Conservation (phyloP, 2,888 invertebrate genomes). For the Matsumyia berberina region DNA sequence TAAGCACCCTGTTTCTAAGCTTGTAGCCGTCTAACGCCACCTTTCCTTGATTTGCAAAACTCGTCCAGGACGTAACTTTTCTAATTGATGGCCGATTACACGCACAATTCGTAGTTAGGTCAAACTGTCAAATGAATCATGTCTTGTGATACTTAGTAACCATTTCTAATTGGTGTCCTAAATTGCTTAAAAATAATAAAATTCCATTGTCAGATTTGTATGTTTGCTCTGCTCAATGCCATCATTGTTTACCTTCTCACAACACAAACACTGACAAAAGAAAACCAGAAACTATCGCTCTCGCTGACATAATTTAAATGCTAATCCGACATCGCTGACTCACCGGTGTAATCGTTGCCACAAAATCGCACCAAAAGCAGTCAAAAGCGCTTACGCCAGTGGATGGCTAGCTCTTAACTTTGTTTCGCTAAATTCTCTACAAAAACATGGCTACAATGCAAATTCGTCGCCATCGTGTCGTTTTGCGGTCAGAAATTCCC, state of each 20-base stretch:
- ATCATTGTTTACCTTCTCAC: not conserved
- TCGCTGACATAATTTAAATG: slow-evolving; percentile 45
- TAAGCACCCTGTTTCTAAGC: too few relatives aligned
- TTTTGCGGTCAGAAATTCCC: slow-evolving; percentile 73
- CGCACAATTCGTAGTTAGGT: too few relatives aligned
- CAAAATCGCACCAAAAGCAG: slow-evolving; percentile 31
- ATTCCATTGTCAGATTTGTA: not conserved
- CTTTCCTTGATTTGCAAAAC: too few relatives aligned
- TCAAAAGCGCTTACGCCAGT: slow-evolving; percentile 23
- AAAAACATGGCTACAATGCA: slow-evolving; percentile 53
- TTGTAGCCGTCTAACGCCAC: too few relatives aligned
- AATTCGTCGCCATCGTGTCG: slow-evolving; percentile 18
- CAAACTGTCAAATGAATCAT: too few relatives aligned
- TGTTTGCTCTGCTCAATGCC: not conserved
- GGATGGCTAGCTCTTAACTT: slow-evolving; percentile 29
- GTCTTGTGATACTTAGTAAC: too few relatives aligned
- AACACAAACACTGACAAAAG: not conserved
- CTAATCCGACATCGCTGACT: slow-evolving; percentile 31
- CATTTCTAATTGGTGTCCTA: too few relatives aligned
- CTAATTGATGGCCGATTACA: too few relatives aligned
- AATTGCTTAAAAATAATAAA: not conserved
- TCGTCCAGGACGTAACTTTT: too few relatives aligned
- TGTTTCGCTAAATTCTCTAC: slow-evolving; percentile 31
- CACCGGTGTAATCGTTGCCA: slow-evolving; percentile 8
- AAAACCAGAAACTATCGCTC: slow-evolving; percentile 7